Conservation (phyloP, 2,888 invertebrate species). For the Drosophila leonis region DNA sequence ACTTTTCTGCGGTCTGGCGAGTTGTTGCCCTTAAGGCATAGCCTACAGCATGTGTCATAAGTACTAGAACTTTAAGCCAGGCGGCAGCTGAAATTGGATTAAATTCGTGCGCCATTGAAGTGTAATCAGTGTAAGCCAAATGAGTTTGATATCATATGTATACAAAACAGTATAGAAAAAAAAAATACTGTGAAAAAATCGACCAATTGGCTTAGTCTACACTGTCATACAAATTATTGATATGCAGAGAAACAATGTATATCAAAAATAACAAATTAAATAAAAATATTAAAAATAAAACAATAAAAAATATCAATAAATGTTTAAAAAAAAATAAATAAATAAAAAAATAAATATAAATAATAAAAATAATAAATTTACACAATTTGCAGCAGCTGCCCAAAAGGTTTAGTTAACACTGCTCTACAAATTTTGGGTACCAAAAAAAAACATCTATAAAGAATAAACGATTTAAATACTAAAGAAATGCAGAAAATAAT, state of each 20-base stretch:
- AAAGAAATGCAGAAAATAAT: background rate
- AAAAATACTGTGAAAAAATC: background rate
- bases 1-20: slow-evolving; percentile 49
- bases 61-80: slow-evolving; percentile 36
- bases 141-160: slow-evolving; percentile 22
- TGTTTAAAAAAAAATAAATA: too few species aligned
- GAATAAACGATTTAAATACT: background rate
- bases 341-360: too few species aligned
- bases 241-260: too few species aligned
- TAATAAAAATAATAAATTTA: too few species aligned
- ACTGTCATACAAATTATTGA: background rate
- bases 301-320: too few species aligned
- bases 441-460: background rate
- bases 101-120: slow-evolving; percentile 60
- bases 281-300: too few species aligned
- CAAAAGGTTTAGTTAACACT: background rate
- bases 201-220: background rate
- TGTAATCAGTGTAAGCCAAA: slow-evolving; percentile 70
- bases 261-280: too few species aligned
- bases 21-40: slow-evolving; percentile 19
- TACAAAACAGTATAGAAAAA: background rate
- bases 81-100: slow-evolving; percentile 53
- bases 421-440: background rate
- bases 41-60: slow-evolving; percentile 50
- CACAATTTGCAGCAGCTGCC: too few species aligned